A percentile compares a stretch with the other conserved stretches of the same genome.
Conservation (phyloP, 1,140 invertebrate genomes). For the Teleopsis dalmanni region DNA sequence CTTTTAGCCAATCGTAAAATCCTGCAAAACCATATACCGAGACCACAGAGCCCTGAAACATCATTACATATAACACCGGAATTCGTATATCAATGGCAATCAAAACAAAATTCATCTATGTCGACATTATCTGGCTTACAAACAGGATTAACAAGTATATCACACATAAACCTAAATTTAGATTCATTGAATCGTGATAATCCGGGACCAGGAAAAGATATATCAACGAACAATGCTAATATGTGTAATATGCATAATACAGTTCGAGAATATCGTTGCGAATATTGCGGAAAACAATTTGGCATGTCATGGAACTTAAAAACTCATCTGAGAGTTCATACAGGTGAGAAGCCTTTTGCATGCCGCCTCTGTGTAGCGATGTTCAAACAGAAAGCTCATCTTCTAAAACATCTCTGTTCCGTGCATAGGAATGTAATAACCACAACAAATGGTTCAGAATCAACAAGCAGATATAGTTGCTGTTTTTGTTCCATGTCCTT, state of each 20-base stretch:
- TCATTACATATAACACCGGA: conserved; percentile 31
- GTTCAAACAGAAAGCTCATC: conserved; percentile 82
- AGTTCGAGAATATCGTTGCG: conserved; percentile 74
- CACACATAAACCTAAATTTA: conserved; percentile 24
- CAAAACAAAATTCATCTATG: conserved; percentile 15
- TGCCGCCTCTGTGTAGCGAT: conserved; percentile 78
- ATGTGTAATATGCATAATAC: conserved; percentile 24
- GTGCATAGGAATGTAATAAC: conserved; percentile 78
- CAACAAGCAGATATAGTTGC: conserved; percentile 68
- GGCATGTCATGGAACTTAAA: conserved; percentile 85
- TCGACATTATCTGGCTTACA: conserved; percentile 35
- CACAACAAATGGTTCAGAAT: conserved; percentile 59
- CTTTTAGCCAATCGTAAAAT: conserved; percentile 15
- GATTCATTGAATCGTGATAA: conserved; percentile 3
- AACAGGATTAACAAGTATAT: conserved; percentile 33
- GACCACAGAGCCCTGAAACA: conserved; percentile 28
- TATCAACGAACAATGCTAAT: conserved; percentile 20
- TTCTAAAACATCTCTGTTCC: conserved; percentile 76
- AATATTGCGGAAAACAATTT: conserved; percentile 81
- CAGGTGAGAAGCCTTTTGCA: conserved; percentile 79
- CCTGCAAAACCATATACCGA: conserved; percentile 22
- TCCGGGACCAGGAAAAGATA: conserved; percentile 14
- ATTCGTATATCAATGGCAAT: conserved; percentile 40
- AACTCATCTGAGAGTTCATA: conserved; percentile 75
- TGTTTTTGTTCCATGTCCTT: conserved; percentile 79